phyloP scores from a whole-genome alignment of 2,113 vertebrate genomes.

The Saccopteryx leptura region DNA sequence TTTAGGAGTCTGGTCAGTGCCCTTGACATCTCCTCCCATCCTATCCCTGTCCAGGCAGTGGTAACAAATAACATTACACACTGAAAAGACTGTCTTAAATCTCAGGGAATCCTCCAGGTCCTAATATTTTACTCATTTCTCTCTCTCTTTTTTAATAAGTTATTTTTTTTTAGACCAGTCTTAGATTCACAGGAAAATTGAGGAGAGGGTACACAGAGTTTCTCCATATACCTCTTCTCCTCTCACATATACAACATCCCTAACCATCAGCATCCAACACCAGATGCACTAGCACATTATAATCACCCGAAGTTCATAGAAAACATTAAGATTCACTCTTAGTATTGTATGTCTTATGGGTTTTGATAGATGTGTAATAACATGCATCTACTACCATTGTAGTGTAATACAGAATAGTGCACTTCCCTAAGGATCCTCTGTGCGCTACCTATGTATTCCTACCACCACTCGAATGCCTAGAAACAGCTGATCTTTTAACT shows the following conservation, averaged over 20 bases:
- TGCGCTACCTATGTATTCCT: background rate
- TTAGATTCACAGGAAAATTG: constrained; percentile 11
- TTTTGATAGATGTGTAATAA: background rate
- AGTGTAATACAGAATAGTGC: background rate
- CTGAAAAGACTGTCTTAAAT: background rate
- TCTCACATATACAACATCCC: background rate
- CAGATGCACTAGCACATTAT: background rate
- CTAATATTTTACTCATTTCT: background rate
- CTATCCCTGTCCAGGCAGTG: background rate
- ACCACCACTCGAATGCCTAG: background rate
- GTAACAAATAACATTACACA: background rate
- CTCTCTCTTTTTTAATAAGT: background rate
- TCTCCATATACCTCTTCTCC: background rate
- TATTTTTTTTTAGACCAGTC: background rate
- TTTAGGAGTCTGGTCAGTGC: background rate
- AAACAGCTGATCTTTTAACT: background rate
- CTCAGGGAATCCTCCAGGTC: background rate
- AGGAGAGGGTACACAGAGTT: background rate
- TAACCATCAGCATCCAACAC: background rate
- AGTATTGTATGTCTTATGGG: background rate
- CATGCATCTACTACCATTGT: background rate
- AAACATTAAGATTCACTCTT: background rate
- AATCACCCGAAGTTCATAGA: background rate
- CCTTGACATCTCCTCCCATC: background rate
- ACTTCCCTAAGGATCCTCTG: background rate